A percentile compares a stretch with the other conserved stretches of the same genome.
Evolutionary conservation across 2,888 invertebrate genomes (phyloP).

Genomic region (Seira ritae): DNA sequence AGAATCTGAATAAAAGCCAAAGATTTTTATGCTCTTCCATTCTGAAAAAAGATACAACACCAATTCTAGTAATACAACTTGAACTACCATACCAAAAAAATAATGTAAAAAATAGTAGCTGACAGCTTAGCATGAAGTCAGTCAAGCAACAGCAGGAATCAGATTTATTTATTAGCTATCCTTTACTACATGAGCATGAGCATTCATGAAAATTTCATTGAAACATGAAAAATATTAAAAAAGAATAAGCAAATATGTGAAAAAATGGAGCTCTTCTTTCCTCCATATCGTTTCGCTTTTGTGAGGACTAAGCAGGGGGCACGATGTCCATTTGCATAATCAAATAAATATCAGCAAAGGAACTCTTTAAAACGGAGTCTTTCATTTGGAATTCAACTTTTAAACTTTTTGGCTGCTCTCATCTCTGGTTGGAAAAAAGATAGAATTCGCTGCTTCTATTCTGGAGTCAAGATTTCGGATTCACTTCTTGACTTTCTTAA

Average conservation of each 20-base stretch:
- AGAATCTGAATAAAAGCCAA: conserved; percentile 32
- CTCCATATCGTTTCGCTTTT: conserved; percentile 30
- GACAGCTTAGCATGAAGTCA: conserved; percentile 61
- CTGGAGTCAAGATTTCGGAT: too few relatives aligned
- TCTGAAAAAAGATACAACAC: background rate
- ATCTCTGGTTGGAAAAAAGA: too few relatives aligned
- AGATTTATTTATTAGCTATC: conserved; percentile 56
- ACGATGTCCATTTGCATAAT: conserved; percentile 57
- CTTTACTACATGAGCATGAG: conserved; percentile 8
- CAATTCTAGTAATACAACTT: too few relatives aligned
- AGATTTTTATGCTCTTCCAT: background rate
- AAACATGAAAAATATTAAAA: background rate
- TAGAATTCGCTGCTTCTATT: too few relatives aligned
- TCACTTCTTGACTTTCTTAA: background rate
- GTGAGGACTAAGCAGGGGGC: conserved; percentile 44
- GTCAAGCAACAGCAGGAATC: conserved; percentile 59
- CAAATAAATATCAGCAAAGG: conserved; percentile 46
- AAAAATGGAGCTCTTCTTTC: conserved; percentile 39
- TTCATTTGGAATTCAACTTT: conserved; percentile 4
- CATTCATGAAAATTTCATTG: conserved; percentile 31
- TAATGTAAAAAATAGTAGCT: conserved; percentile 41
- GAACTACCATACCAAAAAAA: too few relatives aligned
- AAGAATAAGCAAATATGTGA: conserved; percentile 18
- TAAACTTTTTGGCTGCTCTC: background rate
- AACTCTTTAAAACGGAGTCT: background rate